Percentiles rank a stretch among this genome's conserved stretches.
Conservation (phyloP, 2,888 invertebrate species). For the Hypolimnas misippus region DNA sequence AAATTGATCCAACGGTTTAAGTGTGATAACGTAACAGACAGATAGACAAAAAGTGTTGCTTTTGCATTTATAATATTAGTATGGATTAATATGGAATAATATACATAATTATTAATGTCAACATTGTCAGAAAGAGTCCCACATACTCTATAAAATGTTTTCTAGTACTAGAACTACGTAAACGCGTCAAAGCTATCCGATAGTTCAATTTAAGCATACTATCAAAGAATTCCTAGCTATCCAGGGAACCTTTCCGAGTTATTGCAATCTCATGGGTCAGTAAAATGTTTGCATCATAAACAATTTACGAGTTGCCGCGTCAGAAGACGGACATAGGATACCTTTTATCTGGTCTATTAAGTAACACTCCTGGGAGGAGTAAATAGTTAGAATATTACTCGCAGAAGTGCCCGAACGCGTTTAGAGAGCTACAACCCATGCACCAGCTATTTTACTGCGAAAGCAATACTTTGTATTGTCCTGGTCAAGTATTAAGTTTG, state of each 20-base stretch:
- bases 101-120: not conserved
- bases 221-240: not conserved
- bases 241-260: not conserved
- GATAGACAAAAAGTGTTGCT: too few species aligned
- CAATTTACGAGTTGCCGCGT: not conserved
- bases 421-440: not conserved
- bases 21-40: too few species aligned
- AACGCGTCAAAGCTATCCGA: not conserved
- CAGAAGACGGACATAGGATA: constrained; percentile 8
- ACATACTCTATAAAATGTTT: not conserved
- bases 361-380: not conserved
- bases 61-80: too few species aligned
- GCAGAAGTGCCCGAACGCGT: not conserved
- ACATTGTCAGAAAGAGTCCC: not conserved
- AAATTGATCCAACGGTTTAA: too few species aligned
- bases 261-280: constrained; percentile 9
- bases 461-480: not conserved
- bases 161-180: not conserved
- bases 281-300: constrained; percentile 12
- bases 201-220: constrained; percentile 5
- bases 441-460: not conserved
- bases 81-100: too few species aligned
- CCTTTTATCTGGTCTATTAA: constrained; percentile 1
- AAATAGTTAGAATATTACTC: not conserved
- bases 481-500: too few species aligned